Evolutionary conservation across 2,888 invertebrate species (phyloP), one percentile per base, ranked within the genome.

Genomic region (Melipona bicolor): DNA sequence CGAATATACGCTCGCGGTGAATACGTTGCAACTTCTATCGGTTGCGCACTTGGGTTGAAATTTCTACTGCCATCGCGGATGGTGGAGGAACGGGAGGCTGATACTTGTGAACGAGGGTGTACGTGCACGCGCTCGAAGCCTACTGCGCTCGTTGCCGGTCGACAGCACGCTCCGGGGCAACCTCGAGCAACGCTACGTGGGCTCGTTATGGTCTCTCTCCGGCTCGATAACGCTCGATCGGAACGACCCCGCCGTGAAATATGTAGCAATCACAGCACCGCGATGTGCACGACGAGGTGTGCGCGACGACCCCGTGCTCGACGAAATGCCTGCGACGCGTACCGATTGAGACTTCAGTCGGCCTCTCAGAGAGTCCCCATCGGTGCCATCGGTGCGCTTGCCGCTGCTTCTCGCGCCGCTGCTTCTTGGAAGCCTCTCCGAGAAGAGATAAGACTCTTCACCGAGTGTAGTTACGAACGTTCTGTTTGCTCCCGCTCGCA

Each of bases 191-290:
- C 87, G 77, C 88, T 88, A 90, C 90, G 87, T 90, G 86, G 89
- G 89, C 91, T 91, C 91, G 91, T 91, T 91, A 91, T 89, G 91
- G 87, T 89, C 90, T 91, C 90, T 91, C 91, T 83, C 83, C 81
- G 77, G 89, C 88, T 88, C 90, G 90, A 92, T 91, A 90, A 92
- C 89, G 91, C 86, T 83, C 90, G 90, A 92, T 92, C 81, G 90
- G 88, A 92, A 92, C 88, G 92, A 91, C 88, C 86, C 88, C 83
- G 87, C 90, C 79, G 86, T 92, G 92, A 91, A 91, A 91, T 91
- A 91, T 90, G 91, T 87, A 87, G 83, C 90, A 87, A 90, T 91
- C 91, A 88, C 77, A 81, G 74, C 52, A 49, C 61, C 52, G 61
- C 71, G 79, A 81, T 81, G 82, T 52, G 77, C 74, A 77, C 49